Base-by-base conservation (phyloP, 2,113 vertebrate genomes). In the Nanorana parkeri region DNA sequence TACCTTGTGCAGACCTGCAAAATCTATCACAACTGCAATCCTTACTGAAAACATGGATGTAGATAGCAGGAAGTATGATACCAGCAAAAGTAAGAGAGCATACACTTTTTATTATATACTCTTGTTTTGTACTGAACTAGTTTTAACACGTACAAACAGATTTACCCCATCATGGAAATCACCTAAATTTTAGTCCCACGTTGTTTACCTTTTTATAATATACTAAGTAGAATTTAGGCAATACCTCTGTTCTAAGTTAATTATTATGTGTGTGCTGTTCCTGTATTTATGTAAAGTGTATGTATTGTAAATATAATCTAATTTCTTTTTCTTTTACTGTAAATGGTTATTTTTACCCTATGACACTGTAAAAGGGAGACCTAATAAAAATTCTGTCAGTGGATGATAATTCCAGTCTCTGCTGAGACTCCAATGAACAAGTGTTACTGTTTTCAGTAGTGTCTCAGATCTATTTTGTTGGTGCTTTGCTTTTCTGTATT, bases 231-330 rank as follows among this genome's bases (percentile, higher is more conserved):
- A 91, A 88, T 95, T 95, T 96, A 95, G 94, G 94, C 91, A 92
- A 95, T 91, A 92, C 94, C 92, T 96, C 92, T 94, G 94, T 95
- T 96, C 95, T 93, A 90, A 95, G 94, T 97, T 97, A 95, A 94
- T 95, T 95, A 96, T 96, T 97, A 96, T 94, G 95, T 98, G 97
- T 95, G 96, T 95, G 96, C 96, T 93, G 96, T 96, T 98, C 93
- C 95, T 97, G 97, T 99, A 98, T 98, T 98, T 97, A 98, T 98
- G 96, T 99, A 98, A 96, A 97, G 96, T 98, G 96, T 98, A 96
- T 94, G 96, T 98, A 97, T 95, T 99, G 97, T 99, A 99, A 97
- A 99, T 99, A 98, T 96, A 95, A 98, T 96, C 95, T 96, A 93
- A 98, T 93, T 88, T 80, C 51, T 68, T 58, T 66, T 72, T 93